Evolutionary conservation across 2,113 vertebrate species (phyloP).

Genomic region (Siphamia tubifer): DNA sequence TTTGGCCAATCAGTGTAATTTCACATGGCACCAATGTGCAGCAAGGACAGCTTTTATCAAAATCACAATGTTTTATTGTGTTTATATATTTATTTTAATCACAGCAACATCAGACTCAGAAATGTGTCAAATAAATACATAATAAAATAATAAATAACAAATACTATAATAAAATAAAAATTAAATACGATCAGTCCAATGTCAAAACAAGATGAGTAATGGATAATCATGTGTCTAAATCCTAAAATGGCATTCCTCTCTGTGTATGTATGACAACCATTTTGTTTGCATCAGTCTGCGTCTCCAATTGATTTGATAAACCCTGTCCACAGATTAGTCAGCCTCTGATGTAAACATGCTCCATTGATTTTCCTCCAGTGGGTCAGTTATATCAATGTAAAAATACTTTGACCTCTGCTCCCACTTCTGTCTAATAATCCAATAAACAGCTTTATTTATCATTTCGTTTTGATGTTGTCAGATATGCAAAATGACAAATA

Average conservation of each 20-base stretch:
- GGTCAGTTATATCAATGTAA: constrained; percentile 4
- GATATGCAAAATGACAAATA: too few species aligned
- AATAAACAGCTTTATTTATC: not conserved
- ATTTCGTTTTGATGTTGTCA: too few species aligned
- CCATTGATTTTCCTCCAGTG: constrained; percentile 1
- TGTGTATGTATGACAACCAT: too few species aligned
- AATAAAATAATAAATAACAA: too few species aligned
- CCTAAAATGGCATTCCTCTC: not conserved
- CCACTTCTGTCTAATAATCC: not conserved
- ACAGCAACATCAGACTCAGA: not conserved
- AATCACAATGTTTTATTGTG: not conserved
- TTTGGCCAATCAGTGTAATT: not conserved
- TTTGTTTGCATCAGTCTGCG: not conserved
- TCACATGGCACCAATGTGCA: not conserved
- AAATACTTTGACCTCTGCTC: constrained; percentile 11
- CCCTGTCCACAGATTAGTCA: not conserved
- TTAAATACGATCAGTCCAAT: not conserved
- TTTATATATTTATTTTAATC: not conserved
- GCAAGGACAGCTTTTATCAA: not conserved
- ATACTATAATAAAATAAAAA: too few species aligned
- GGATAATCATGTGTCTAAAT: not conserved
- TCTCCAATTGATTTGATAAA: not conserved
- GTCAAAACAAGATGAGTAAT: accelerated
- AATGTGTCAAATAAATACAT: not conserved
- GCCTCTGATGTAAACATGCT: not conserved